Conservation (phyloP, 2,797 vertebrate species). For the Ambastaia sidthimunki region DNA sequence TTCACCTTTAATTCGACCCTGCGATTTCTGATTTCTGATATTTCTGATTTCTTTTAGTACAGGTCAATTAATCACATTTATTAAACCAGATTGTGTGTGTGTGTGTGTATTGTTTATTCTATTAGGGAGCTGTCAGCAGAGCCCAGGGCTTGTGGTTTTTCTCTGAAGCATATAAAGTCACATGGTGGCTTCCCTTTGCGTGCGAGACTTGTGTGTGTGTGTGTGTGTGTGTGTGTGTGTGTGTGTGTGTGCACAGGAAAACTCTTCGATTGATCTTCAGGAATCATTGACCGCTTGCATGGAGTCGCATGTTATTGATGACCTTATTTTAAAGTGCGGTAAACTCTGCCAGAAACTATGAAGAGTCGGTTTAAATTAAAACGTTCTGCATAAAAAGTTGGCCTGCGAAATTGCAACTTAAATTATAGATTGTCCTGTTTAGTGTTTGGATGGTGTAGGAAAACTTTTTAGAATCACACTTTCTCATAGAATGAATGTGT, state of each 20-base stretch:
- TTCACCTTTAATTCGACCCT: neutral
- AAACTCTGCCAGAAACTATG: neutral
- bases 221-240: conserved; percentile 9
- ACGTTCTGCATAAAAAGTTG: neutral
- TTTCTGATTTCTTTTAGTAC: neutral
- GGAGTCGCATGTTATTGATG: conserved; percentile 44
- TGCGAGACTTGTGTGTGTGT: conserved; percentile 39
- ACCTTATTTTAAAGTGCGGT: conserved; percentile 30
- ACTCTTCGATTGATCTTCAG: conserved; percentile 45
- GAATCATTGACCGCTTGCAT: conserved; percentile 26
- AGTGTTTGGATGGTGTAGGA: neutral
- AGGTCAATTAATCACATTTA: neutral
- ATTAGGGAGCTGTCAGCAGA: conserved; percentile 43
- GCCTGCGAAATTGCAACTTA: neutral
- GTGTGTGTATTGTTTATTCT: conserved; percentile 8
- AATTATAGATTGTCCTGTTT: conserved; percentile 5
- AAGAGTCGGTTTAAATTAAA: neutral
- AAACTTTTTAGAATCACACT: neutral
- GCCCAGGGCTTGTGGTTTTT: conserved; percentile 55
- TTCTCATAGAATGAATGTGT: neutral
- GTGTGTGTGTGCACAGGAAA: conserved; percentile 28
- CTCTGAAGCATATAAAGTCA: conserved; percentile 44
- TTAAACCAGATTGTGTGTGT: neutral
- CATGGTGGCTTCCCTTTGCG: conserved; percentile 54
- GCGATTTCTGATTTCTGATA: too few species aligned